Conservation (phyloP, 2,888 invertebrate genomes). For the Nemoura dubitans region DNA sequence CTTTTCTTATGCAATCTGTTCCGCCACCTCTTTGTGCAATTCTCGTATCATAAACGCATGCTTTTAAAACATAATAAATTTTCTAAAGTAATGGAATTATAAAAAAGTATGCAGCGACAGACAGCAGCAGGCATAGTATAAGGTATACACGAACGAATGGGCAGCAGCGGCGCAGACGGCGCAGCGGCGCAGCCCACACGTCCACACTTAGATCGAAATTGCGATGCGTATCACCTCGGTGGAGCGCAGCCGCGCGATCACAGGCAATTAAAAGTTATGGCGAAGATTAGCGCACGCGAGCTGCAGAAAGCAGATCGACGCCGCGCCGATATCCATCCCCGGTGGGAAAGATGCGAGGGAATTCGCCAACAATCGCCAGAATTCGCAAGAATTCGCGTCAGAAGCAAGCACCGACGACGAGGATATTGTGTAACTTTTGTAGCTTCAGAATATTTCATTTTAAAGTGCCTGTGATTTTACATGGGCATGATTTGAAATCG, state of each 20-base stretch:
- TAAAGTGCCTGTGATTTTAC: too few relatives aligned
- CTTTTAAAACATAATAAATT: neutral
- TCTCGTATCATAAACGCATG: neutral
- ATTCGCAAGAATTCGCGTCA: too few relatives aligned
- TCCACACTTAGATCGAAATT: neutral
- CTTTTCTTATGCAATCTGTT: neutral
- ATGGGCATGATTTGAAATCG: too few relatives aligned
- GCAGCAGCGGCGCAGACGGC: neutral
- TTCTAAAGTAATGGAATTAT: neutral
- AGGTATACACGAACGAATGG: too few relatives aligned
- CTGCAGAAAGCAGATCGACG: too few relatives aligned
- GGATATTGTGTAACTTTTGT: too few relatives aligned
- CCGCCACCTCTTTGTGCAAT: neutral
- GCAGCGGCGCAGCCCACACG: neutral
- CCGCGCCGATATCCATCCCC: too few relatives aligned
- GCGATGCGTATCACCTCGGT: constrained; percentile 1
- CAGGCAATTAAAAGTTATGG: neutral
- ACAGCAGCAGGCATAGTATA: too few relatives aligned
- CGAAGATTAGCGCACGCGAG: neutral
- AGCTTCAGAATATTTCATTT: too few relatives aligned
- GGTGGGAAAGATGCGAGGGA: too few relatives aligned
- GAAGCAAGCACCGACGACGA: too few relatives aligned
- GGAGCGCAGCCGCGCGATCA: neutral
- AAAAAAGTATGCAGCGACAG: neutral
- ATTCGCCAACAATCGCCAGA: too few relatives aligned